A percentile compares a stretch with the other conserved stretches of the same genome.
phyloP scores from a whole-genome alignment of 2,888 invertebrate species.

The Bellardia bayeri region DNA sequence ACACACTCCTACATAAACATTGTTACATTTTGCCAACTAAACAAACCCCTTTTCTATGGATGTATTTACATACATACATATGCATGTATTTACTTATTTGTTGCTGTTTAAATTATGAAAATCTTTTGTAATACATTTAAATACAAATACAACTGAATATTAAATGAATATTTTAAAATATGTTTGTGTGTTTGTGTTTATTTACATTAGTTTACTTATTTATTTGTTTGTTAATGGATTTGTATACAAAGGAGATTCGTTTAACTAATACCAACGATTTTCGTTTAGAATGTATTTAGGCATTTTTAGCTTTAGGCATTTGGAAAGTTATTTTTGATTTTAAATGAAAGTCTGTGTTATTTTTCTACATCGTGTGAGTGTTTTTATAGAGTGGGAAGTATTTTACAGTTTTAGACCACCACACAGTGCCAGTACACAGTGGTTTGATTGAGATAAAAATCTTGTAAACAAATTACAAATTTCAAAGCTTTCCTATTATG shows the following conservation, averaged over 20 bases:
- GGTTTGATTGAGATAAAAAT: too few species aligned
- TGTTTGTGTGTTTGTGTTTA: conserved; percentile 8
- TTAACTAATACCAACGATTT: conserved; percentile 48
- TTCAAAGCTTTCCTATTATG: too few species aligned
- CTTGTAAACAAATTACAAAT: too few species aligned
- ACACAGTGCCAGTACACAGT: too few species aligned
- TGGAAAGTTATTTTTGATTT: conserved; percentile 47
- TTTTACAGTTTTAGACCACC: too few species aligned
- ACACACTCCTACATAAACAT: neutral
- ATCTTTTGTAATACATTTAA: conserved; percentile 63
- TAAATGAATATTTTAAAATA: conserved; percentile 60
- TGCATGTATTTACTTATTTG: neutral
- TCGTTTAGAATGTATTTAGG: conserved; percentile 46
- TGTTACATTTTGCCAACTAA: conserved; percentile 27
- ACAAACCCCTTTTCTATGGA: conserved; percentile 15
- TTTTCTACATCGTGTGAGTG: too few species aligned
- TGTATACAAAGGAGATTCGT: conserved; percentile 44
- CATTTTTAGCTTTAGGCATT: conserved; percentile 51
- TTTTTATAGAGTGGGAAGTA: too few species aligned
- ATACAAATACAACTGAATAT: conserved; percentile 69
- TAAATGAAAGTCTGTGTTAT: too few species aligned
- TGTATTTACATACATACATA: too few species aligned
- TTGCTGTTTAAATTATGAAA: conserved; percentile 64
- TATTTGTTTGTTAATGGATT: conserved; percentile 16
- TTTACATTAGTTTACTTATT: conserved; percentile 30